Base-by-base conservation (phyloP, 2,888 invertebrate genomes). In the Leucoptera coffeella region DNA sequence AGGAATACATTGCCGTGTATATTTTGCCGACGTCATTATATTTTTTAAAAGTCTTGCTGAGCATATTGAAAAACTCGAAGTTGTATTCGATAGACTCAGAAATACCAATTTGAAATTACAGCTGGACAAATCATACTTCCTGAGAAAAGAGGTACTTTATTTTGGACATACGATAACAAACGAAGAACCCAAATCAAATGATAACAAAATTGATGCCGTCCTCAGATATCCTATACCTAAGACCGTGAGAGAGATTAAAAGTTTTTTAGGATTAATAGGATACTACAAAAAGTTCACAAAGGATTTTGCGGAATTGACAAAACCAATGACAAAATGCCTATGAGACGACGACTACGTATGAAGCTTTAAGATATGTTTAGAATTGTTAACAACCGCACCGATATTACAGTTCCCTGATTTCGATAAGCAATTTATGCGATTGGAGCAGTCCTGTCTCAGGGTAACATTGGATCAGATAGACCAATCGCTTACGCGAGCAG, bases 331-430 rank as follows among this genome's bases (percentile, higher is more conserved):
- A n/a, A n/a, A n/a, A n/a, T n/a, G n/a, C n/a, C n/a, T n/a, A n/a
- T n/a, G n/a, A n/a, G n/a, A n/a, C n/a, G n/a, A n/a, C n/a, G n/a
- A n/a, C n/a, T n/a, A n/a, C n/a, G n/a, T n/a, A n/a, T n/a, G n/a
- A n/a, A n/a, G n/a, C n/a, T n/a, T n/a, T n/a, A n/a, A n/a, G n/a
- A n/a, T n/a, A n/a, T n/a, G n/a, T n/a, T n/a, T n/a, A n/a, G n/a
- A n/a, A n/a, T n/a, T n/a, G n/a, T n/a, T n/a, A n/a, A n/a, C n/a
- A 17, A 17, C 17, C 17, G 37, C 39, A 17, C 50, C 50, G 1
- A 36, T 54, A 5, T 29, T 57, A 11, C 37, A 43, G 30, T 53
- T 48, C 20, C 47, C 47, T 4, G 44, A 51, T 26, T 54, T 54
- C 5, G 13, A 4, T 3, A 29, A 29, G 15, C 25, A 3, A 22